A percentile compares a stretch with the other conserved stretches of the same genome.
phyloP scores from a whole-genome alignment of 2,797 vertebrate species.

The Chanos chanos region DNA sequence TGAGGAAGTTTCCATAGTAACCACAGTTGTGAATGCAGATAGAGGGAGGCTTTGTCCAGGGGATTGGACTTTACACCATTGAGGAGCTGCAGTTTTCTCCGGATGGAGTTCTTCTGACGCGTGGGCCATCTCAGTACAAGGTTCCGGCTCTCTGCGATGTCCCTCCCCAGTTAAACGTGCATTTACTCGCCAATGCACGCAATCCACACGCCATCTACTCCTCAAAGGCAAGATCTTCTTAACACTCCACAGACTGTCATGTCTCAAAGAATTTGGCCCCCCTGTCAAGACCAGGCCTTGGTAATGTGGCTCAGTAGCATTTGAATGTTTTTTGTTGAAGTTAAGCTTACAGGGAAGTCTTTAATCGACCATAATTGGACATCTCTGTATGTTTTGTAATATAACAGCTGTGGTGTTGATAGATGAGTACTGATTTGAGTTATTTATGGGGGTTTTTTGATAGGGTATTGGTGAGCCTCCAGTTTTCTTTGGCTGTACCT shows the following conservation, averaged over 20 bases:
- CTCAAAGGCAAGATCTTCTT: conserved; percentile 61
- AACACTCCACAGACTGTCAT: neutral
- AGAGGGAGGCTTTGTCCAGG: conserved; percentile 73
- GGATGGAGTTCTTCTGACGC: conserved; percentile 64
- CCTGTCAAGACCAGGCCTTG: too few species aligned
- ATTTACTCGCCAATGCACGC: conserved; percentile 57
- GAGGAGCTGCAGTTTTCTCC: conserved; percentile 74
- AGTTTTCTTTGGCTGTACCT: conserved; percentile 73
- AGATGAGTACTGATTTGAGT: neutral
- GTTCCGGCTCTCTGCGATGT: conserved; percentile 69
- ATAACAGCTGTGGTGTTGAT: too few species aligned
- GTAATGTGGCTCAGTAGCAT: too few species aligned
- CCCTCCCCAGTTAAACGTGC: conserved; percentile 60
- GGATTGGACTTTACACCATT: conserved; percentile 65
- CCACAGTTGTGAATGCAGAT: conserved; percentile 47
- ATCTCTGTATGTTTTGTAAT: too few species aligned
- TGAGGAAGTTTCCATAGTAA: too few species aligned
- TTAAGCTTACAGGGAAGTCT: too few species aligned
- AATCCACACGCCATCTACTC: conserved; percentile 71
- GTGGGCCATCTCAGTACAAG: conserved; percentile 65
- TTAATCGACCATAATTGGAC: too few species aligned
- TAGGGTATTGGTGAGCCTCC: conserved; percentile 76
- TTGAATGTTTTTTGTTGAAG: too few species aligned
- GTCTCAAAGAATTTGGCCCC: too few species aligned
- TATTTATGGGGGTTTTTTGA: neutral